Conservation (phyloP, 2,797 vertebrate species). For the Eleutherodactylus coqui region DNA sequence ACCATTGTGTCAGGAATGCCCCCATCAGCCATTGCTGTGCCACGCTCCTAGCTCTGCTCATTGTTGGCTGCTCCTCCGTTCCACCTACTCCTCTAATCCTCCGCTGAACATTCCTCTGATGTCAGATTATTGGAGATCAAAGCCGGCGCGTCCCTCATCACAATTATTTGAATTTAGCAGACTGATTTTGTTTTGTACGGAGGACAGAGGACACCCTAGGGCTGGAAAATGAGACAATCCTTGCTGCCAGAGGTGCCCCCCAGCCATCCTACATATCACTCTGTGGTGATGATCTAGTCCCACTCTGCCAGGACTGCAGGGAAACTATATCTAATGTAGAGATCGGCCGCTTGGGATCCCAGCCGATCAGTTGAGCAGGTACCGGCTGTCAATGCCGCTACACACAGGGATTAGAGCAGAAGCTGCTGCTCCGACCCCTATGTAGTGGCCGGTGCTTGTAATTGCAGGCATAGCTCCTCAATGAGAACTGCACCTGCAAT, state of each 20-base stretch:
- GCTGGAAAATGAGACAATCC: slow-evolving; percentile 55
- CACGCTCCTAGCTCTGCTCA: not conserved
- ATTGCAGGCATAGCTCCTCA: too few species aligned
- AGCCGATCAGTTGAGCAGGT: too few species aligned
- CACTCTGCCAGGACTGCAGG: not conserved
- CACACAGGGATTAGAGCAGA: too few species aligned
- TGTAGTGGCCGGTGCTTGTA: too few species aligned
- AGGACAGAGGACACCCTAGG: slow-evolving; percentile 31
- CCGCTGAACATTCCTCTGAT: slow-evolving; percentile 48
- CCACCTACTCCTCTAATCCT: slow-evolving; percentile 53
- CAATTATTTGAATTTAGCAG: slow-evolving; percentile 50
- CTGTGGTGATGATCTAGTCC: not conserved
- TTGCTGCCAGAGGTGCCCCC: slow-evolving; percentile 6
- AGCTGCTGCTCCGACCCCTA: too few species aligned
- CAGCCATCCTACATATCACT: slow-evolving; percentile 13
- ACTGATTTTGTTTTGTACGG: slow-evolving; percentile 23
- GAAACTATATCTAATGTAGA: not conserved
- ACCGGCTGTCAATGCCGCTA: too few species aligned
- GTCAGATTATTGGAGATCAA: slow-evolving; percentile 61
- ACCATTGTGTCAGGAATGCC: slow-evolving; percentile 22
- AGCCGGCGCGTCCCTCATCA: slow-evolving; percentile 56
- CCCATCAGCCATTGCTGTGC: not conserved
- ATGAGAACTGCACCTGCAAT: too few species aligned
- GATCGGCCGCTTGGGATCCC: not conserved
- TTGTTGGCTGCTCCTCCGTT: slow-evolving; percentile 22